Evolutionary conservation across 2,888 invertebrate genomes (phyloP).

Genomic region (Netelia fuscicornis): DNA sequence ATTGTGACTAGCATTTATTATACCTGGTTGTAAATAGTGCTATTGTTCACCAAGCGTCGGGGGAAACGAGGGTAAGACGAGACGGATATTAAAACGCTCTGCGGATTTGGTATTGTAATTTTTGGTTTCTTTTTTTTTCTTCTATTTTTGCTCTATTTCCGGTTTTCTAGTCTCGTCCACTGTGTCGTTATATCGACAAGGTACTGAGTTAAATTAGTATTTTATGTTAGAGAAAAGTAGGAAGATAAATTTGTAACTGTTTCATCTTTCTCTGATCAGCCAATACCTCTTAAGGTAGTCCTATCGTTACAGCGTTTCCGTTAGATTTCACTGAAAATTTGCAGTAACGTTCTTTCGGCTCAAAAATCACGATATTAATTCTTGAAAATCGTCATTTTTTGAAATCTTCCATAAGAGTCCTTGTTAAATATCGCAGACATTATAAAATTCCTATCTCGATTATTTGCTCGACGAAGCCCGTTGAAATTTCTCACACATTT

Average conservation of each 20-base stretch:
- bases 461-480: no score
- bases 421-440: no score
- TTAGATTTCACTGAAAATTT: no score
- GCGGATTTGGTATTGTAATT: neutral
- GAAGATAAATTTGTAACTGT: neutral
- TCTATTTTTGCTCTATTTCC: neutral
- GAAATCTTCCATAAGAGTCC: no score
- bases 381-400: no score
- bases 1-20: constrained; percentile 30
- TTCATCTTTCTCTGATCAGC: constrained; percentile 22
- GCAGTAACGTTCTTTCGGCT: no score
- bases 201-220: neutral
- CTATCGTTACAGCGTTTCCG: no score
- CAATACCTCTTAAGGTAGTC: no score
- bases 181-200: neutral
- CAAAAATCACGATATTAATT: no score
- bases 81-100: neutral
- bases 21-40: constrained; percentile 9
- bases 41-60: neutral
- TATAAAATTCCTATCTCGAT: no score
- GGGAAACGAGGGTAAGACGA: neutral
- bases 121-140: neutral
- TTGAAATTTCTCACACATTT: no score
- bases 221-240: neutral
- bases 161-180: neutral